phyloP scores from a whole-genome alignment of 92 coral and sea anemone species.

The Blastomussa wellsi region DNA sequence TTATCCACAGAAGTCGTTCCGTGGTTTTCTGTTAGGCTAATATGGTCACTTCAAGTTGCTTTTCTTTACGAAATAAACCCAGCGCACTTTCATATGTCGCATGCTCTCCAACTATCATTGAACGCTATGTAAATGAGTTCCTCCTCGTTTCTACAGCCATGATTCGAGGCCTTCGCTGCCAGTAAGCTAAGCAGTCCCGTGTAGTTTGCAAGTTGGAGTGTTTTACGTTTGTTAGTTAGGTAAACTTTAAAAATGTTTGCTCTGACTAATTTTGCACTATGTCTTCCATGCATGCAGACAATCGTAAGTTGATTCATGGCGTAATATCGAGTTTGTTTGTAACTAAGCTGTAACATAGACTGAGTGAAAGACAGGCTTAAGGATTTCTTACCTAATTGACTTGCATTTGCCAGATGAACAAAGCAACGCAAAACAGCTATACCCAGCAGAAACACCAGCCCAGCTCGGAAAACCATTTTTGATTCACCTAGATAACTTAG shows the following conservation, averaged over 20 bases:
- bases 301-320: background rate
- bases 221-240: background rate
- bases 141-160: background rate
- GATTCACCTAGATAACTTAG: background rate
- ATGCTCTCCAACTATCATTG: background rate
- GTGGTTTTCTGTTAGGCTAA: background rate
- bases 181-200: background rate
- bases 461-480: background rate
- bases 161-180: background rate
- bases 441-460: background rate
- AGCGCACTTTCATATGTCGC: background rate
- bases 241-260: background rate
- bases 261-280: background rate
- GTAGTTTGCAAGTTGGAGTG: background rate
- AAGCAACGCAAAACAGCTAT: background rate
- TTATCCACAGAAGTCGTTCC: background rate
- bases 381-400: background rate
- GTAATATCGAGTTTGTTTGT: background rate
- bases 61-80: background rate
- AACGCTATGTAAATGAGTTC: background rate
- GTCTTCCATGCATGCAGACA: background rate
- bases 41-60: background rate
- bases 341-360: background rate
- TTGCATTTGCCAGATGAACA: constrained; percentile 4
- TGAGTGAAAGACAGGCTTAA: background rate